Percentiles rank a stretch among this genome's conserved stretches.
Evolutionary conservation across 2,888 invertebrate genomes (phyloP).

Genomic region (Chironomus tentans): DNA sequence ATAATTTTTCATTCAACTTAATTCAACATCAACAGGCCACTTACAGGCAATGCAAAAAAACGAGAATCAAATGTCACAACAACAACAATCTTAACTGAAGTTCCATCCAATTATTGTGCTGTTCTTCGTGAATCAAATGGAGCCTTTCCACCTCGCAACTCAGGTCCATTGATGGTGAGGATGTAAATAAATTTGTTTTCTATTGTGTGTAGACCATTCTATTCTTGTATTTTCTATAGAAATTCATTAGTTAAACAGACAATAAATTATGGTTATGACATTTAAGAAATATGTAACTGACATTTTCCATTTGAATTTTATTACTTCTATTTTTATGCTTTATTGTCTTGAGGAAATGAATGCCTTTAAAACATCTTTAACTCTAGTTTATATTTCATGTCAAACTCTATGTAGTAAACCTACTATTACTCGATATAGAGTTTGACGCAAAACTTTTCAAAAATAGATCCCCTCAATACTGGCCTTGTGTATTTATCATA

Average conservation of each 20-base stretch:
- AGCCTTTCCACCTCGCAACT: slow-evolving; percentile 38
- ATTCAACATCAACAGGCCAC: slow-evolving; percentile 1
- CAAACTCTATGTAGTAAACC: no score
- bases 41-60: slow-evolving; percentile 9
- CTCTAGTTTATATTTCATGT: no score
- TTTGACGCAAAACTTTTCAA: no score
- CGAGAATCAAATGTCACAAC: slow-evolving; percentile 23
- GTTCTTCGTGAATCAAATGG: slow-evolving; percentile 39
- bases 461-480: no score
- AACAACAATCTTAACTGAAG: slow-evolving; percentile 9
- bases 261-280: no score
- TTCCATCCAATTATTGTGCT: background rate
- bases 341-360: no score
- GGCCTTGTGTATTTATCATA: no score
- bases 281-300: no score
- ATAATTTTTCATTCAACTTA: background rate
- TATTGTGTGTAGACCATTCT: slow-evolving; percentile 23
- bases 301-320: no score
- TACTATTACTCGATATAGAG: no score
- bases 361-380: no score
- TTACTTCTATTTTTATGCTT: background rate
- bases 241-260: no score
- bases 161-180: slow-evolving; percentile 39
- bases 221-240: background rate
- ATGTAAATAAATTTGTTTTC: slow-evolving; percentile 25